Percentiles rank a stretch among this genome's conserved stretches.
These are phyloP conservation scores for Frankliniella intonsa DNA, from an alignment of 2,888 invertebrate species.

Conservation along the genomic window DNA sequence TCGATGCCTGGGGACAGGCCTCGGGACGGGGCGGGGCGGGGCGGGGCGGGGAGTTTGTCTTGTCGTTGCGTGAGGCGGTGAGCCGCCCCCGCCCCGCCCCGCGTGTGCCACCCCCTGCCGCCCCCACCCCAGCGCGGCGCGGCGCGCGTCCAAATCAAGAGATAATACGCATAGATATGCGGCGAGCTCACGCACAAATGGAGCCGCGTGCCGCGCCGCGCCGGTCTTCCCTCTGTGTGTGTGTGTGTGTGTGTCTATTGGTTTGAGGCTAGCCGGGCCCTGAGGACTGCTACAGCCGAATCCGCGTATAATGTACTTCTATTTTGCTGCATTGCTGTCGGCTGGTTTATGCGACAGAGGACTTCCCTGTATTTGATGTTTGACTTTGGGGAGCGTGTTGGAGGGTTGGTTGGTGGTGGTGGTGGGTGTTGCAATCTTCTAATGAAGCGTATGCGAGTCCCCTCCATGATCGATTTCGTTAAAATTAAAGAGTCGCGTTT, in stretches of 20 bases:
- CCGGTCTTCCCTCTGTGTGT: neutral
- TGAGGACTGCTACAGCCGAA: too few species aligned
- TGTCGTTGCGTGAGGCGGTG: neutral
- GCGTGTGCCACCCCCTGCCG: neutral
- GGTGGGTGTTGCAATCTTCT: too few species aligned
- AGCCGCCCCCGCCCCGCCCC: neutral
- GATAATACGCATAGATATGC: constrained; percentile 22
- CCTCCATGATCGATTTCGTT: too few species aligned
- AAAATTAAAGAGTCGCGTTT: too few species aligned
- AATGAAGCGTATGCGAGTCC: too few species aligned
- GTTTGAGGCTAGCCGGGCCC: neutral
- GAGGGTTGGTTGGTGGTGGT: too few species aligned
- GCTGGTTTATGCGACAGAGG: too few species aligned
- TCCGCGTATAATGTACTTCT: too few species aligned
- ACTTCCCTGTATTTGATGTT: too few species aligned
- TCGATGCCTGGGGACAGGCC: neutral
- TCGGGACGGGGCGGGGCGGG: neutral
- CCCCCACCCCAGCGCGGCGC: neutral
- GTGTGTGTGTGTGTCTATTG: neutral
- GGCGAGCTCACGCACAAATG: neutral
- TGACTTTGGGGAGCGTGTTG: too few species aligned
- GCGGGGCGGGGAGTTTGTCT: neutral
- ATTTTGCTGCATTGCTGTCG: too few species aligned
- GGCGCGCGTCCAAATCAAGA: constrained; percentile 7
- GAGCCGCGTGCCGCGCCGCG: neutral